These are phyloP conservation scores for Zygaena filipendulae DNA, from an alignment of 2,888 invertebrate species.

Conservation along the genomic window DNA sequence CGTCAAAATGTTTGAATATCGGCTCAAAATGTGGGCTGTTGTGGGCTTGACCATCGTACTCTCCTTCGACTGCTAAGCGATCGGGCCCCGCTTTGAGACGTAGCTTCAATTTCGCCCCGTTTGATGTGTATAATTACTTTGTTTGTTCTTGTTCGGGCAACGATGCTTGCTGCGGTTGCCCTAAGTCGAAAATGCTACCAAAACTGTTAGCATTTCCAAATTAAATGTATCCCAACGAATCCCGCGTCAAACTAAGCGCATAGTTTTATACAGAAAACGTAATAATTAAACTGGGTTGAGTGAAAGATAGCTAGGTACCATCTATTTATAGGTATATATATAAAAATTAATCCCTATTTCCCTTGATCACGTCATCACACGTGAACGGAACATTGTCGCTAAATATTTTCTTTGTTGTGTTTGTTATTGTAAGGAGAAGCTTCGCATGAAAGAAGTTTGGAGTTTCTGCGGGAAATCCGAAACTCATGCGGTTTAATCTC, in stretches of 20 bases:
- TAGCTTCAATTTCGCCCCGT: constrained; percentile 56
- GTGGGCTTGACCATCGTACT: too few species aligned
- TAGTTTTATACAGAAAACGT: constrained; percentile 54
- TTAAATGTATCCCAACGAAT: constrained; percentile 64
- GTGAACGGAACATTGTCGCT: too few species aligned
- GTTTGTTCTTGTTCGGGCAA: constrained; percentile 56
- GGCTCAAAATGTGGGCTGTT: too few species aligned
- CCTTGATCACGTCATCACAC: too few species aligned
- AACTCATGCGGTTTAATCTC: too few species aligned
- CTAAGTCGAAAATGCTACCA: constrained; percentile 55
- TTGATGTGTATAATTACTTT: constrained; percentile 69
- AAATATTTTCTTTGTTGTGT: too few species aligned
- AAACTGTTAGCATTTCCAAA: constrained; percentile 59
- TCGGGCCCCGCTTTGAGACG: constrained; percentile 41
- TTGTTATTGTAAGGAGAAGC: too few species aligned
- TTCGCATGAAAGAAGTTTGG: too few species aligned
- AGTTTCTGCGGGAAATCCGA: too few species aligned
- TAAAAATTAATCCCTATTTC: too few species aligned
- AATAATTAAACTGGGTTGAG: constrained; percentile 40
- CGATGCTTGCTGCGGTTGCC: constrained; percentile 56
- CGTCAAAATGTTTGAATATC: too few species aligned
- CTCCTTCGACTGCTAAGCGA: constrained; percentile 12
- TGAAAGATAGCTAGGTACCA: too few species aligned
- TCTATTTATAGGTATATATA: constrained; percentile 1
- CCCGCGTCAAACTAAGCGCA: constrained; percentile 58